Percentiles rank a stretch among this genome's conserved stretches.
Evolutionary conservation across 2,113 vertebrate genomes (phyloP).

Genomic region (Syngnathus typhle): DNA sequence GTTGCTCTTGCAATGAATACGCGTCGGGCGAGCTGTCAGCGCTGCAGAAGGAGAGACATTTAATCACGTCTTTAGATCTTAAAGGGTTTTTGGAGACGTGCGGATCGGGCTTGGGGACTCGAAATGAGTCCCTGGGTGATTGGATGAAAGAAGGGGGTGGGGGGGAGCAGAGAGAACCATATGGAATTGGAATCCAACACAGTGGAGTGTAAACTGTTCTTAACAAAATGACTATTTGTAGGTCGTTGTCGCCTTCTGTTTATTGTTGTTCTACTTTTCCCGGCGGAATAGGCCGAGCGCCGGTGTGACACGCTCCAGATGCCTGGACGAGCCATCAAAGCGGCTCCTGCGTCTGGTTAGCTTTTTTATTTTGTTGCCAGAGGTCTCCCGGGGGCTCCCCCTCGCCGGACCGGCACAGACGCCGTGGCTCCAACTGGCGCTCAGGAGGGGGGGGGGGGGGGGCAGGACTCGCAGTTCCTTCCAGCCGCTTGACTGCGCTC

Average conservation of each 20-base stretch:
- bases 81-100: conserved; percentile 21
- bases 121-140: background rate
- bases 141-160: background rate
- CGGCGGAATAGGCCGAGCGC: conserved; percentile 9
- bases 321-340: conserved; percentile 65
- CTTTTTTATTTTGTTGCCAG: conserved; percentile 58
- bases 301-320: conserved; percentile 61
- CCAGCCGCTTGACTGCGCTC: background rate
- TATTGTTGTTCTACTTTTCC: background rate
- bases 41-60: conserved; percentile 14
- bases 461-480: background rate
- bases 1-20: conserved; percentile 62
- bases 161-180: background rate
- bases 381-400: conserved; percentile 43
- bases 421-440: conserved; percentile 50
- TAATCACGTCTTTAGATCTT: conserved; percentile 39
- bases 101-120: conserved; percentile 2
- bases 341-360: conserved; percentile 47
- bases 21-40: conserved; percentile 15
- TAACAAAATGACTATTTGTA: too few species aligned
- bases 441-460: background rate
- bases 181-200: background rate
- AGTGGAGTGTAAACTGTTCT: too few species aligned
- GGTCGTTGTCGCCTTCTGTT: background rate
- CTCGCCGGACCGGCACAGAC: conserved; percentile 59